Conservation (phyloP, 2,797 vertebrate genomes). For the Dromococcyx pavoninus region DNA sequence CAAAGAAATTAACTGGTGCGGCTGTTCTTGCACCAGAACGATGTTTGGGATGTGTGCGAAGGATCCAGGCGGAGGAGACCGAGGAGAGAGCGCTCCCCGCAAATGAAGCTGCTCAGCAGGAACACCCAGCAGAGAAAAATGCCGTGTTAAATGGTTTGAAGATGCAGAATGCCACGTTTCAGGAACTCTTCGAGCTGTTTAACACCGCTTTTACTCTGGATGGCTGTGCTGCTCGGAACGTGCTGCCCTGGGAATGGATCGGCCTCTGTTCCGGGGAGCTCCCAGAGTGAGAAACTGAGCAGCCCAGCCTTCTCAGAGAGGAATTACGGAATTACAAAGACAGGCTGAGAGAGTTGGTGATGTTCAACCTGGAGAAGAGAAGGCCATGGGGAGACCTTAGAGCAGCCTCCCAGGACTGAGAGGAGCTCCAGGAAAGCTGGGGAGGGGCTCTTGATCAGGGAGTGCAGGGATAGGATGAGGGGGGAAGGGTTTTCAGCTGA, state of each 20-base stretch:
- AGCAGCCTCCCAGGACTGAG: too few species aligned
- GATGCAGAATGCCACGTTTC: neutral
- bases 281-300: rapidly evolving
- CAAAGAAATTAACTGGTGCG: neutral
- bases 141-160: rapidly evolving
- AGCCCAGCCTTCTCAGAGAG: rapidly evolving
- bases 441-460: too few species aligned
- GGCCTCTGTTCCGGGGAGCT: neutral
- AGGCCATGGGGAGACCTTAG: too few species aligned
- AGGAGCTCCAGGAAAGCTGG: too few species aligned
- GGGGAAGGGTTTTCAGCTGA: too few species aligned
- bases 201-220: too few species aligned
- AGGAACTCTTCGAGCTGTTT: too few species aligned
- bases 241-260: neutral
- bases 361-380: too few species aligned
- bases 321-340: too few species aligned
- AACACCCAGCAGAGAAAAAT: neutral
- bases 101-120: neutral
- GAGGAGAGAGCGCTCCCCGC: neutral
- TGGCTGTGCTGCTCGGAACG: rapidly evolving
- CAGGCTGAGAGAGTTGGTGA: too few species aligned
- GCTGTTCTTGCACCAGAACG: neutral
- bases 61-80: rapidly evolving
- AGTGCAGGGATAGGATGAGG: too few species aligned
- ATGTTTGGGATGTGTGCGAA: rapidly evolving